These are phyloP conservation scores for Macrosteles quadrilineatus DNA, from an alignment of 1,140 invertebrate genomes.

Conservation along the genomic window DNA sequence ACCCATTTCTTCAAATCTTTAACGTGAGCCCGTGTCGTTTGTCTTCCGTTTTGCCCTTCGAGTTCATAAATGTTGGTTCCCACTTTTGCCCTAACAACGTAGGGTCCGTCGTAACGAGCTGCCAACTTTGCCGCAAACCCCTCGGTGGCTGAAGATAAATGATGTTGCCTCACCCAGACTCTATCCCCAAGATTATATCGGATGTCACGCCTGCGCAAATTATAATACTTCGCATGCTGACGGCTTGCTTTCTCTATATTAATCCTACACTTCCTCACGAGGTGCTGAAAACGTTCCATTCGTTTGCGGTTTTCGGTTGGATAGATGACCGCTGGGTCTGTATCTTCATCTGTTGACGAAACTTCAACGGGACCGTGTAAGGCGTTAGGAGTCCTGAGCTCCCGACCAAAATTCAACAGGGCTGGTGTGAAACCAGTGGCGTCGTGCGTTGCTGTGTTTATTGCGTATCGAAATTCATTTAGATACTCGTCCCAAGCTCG, in stretches of 20 bases:
- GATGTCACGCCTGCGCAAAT: neutral
- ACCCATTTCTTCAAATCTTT: constrained; percentile 21
- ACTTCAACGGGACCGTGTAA: neutral
- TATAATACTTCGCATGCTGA: constrained; percentile 3
- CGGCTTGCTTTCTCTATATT: neutral
- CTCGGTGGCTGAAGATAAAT: constrained; percentile 4
- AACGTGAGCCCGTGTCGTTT: neutral
- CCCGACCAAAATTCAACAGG: constrained; percentile 47
- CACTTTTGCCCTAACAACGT: neutral
- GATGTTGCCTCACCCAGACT: neutral
- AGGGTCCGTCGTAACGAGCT: neutral
- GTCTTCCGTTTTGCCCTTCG: neutral
- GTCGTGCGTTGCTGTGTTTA: constrained; percentile 49
- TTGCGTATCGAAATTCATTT: constrained; percentile 48
- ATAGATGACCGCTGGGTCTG: no score
- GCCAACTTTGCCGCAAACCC: neutral
- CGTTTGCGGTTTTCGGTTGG: neutral
- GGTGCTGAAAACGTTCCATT: neutral
- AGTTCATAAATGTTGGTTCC: constrained; percentile 15
- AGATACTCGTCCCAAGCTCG: constrained; percentile 46
- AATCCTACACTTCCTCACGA: no score
- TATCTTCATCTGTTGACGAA: no score
- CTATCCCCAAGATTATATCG: neutral
- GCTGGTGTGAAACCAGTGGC: constrained; percentile 48
- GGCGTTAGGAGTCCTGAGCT: constrained; percentile 40